Evolutionary conservation across 2,888 invertebrate species (phyloP).

Genomic region (Neria commutata): DNA sequence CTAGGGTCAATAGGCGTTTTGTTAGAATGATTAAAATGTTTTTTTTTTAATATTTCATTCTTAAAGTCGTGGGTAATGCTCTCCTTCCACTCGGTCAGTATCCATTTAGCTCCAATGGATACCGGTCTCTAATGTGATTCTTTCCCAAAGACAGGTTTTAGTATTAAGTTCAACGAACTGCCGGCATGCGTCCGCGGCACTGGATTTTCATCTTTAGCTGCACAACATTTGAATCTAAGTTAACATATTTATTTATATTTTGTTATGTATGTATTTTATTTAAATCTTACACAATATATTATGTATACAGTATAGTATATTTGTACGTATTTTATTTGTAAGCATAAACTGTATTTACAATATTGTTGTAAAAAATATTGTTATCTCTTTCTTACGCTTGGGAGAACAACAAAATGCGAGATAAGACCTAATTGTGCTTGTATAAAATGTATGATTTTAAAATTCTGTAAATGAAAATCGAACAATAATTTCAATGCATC

Average conservation of each 20-base stretch:
- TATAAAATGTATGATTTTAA: too few relatives aligned
- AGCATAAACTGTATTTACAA: neutral
- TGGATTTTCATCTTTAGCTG: constrained; percentile 23
- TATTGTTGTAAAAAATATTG: too few relatives aligned
- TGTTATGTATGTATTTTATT: constrained; percentile 4
- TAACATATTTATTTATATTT: neutral
- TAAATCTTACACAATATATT: constrained; percentile 33
- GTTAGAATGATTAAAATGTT: constrained; percentile 13
- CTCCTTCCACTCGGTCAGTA: constrained; percentile 33
- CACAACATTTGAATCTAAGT: neutral
- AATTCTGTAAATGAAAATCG: constrained; percentile 27
- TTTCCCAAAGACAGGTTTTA: constrained; percentile 40
- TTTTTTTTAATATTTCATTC: constrained; percentile 39
- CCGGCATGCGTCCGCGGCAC: neutral
- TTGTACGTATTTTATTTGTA: neutral
- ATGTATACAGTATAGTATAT: neutral
- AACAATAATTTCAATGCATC: neutral
- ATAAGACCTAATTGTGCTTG: too few relatives aligned
- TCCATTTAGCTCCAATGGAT: constrained; percentile 12
- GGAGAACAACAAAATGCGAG: too few relatives aligned
- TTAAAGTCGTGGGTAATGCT: constrained; percentile 52
- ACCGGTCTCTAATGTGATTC: constrained; percentile 8
- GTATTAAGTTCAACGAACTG: constrained; percentile 29
- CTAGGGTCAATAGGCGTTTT: constrained; percentile 52
- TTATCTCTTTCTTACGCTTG: too few relatives aligned